Base-by-base conservation (phyloP, 2,797 vertebrate species). In the Myotis pilosus region DNA sequence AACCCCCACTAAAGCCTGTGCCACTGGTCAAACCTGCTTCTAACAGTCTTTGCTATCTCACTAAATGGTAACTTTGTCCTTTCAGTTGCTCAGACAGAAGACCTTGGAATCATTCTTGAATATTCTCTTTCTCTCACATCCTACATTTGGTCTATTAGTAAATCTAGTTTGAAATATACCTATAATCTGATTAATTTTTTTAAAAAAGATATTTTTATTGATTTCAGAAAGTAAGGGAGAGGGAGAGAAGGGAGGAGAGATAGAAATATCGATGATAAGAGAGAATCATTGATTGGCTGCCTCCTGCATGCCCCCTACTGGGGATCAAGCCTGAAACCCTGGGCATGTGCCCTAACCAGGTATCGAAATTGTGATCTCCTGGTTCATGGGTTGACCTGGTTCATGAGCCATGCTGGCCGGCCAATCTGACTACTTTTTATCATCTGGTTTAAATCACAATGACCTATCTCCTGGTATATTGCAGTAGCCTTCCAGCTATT, bases 31-130 rank as follows among this genome's bases (percentile, higher is more conserved):
- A 89, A 82, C 3, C 12, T 66, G 9, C 68, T 90, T 62, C 28
- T 92, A 38, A 44, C 2, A n/a, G 19, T 66, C 64, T 89, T 89
- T 22, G 28, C 47, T 30, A 81, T 69, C 72, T 71, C 66, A 69
- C 6, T 89, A 95, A 95, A 90, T 91, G 33, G 11, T 80, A 89
- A 89, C 30, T 64, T 79, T 16, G 76, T 87, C 80, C 20, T 85
- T 92, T 33, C 33, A 60, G 68, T 69, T 89, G 3, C 68, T 84
- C 25, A 89, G 49, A 30, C 22, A 64, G 60, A 93, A 94, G 68
- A 72, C 30, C 38, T 89, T 81, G 28, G 68, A 87, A 30, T 81
- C 44, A 89, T 33, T 62, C 53, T 95, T 62, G 47, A 94, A 10
- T 81, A 79, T 86, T 94, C 30, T 90, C 23, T 53, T 86, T 89